Evolutionary conservation across 2,797 vertebrate genomes (phyloP).

Genomic region (Acropternis orthonyx): DNA sequence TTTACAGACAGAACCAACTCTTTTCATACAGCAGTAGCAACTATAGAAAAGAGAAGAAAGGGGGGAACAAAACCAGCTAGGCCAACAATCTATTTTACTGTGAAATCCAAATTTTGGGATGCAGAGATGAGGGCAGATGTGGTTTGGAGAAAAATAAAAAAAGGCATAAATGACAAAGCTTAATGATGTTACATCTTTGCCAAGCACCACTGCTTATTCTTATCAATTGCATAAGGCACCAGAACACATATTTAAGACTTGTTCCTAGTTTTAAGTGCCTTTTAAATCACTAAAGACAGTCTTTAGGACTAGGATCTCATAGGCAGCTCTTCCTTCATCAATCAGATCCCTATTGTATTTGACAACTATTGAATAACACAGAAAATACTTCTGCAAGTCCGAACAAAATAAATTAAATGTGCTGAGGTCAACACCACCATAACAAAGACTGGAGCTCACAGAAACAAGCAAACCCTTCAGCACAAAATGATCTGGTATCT

Average conservation of each 20-base stretch:
- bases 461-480: slow-evolving; percentile 3
- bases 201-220: neutral
- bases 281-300: neutral
- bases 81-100: neutral
- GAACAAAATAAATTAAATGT: slow-evolving; percentile 18
- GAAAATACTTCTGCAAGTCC: neutral
- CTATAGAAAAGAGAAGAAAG: neutral
- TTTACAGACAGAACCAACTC: neutral
- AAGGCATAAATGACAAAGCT: neutral
- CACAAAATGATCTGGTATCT: neutral
- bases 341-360: slow-evolving; percentile 5
- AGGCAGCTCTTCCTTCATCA: slow-evolving; percentile 1
- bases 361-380: neutral
- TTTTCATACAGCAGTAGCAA: neutral
- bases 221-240: neutral
- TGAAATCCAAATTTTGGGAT: neutral
- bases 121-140: neutral
- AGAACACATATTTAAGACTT: neutral
- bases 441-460: neutral
- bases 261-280: neutral
- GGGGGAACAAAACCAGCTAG: neutral
- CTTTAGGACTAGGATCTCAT: neutral
- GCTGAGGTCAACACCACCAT: neutral
- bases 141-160: neutral
- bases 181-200: neutral